Evolutionary conservation across 2,113 vertebrate species (phyloP).

Genomic region (Nothocercus julius): DNA sequence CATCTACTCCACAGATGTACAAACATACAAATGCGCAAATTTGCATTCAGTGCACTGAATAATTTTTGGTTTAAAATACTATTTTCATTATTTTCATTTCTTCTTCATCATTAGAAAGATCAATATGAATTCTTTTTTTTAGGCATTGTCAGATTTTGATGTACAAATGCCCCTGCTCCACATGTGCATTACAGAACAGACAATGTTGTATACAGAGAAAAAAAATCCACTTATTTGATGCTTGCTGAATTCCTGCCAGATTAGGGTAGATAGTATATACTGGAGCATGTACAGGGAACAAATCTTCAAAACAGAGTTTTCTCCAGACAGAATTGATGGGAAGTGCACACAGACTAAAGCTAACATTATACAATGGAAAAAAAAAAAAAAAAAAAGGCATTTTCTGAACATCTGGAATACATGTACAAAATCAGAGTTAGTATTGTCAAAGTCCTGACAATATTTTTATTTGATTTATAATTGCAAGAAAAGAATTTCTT

Average conservation of each 20-base stretch:
- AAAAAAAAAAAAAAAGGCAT: not conserved
- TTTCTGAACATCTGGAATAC: not conserved
- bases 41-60: not conserved
- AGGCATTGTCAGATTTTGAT: not conserved
- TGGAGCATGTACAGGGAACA: not conserved
- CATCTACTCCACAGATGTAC: not conserved
- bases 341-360: not conserved
- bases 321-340: not conserved
- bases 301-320: not conserved
- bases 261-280: not conserved
- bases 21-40: not conserved
- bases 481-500: not conserved
- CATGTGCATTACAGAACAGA: not conserved
- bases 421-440: not conserved
- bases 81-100: not conserved
- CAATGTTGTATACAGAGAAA: not conserved
- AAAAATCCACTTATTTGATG: not conserved
- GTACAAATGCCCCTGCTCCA: not conserved
- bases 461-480: not conserved
- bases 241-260: not conserved
- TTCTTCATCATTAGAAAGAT: not conserved
- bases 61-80: not conserved
- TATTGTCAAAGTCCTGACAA: not conserved
- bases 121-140: not conserved
- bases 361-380: not conserved